Base-by-base conservation (phyloP, 2,888 invertebrate species). In the Eristalinus sepulchralis region DNA sequence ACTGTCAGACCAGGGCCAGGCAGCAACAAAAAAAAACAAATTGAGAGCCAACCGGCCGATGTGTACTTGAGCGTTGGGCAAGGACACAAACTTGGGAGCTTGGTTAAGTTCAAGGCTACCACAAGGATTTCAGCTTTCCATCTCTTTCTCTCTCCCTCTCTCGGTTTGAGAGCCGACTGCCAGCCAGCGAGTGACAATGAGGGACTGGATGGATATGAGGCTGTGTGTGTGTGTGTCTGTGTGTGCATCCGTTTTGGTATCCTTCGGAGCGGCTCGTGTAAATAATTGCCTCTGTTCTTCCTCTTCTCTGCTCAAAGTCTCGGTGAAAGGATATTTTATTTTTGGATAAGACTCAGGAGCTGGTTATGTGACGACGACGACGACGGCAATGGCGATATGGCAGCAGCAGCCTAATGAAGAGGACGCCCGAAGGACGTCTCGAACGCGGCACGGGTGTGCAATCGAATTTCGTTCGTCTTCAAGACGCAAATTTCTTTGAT, bases 81-180 rank as follows among this genome's bases (percentile, higher is more conserved):
- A 86, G 82, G 83, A 86, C 78, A 59, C 78, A 83, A 82, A 86
- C 83, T 78, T 83, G 71, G 47, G 71, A 86, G 86, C 86, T 86
- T 86, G 86, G 83, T 83, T 86, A 86, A 83, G 86, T 86, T 86
- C 86, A 86, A 86, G 86, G 86, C 79, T 86, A 70, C 22, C 71
- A 72, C 66, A 83, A 86, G 78, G 82, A 82, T 86, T 79, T 68
- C 0, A 53, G 55, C 75, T 31, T 80, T 66, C 60, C 59, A 59
- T 62, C 70, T 62, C 34, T 55, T 55, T 27, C 66, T 71, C 13
- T 53, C 13, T 72, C 64, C 9, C 66, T 24, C 59, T 62, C 70
- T 62, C 64, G 59, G 75, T 76, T 27, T n/a, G n/a, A 36, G 27
- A 47, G 36, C 8, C 47, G n/a, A 17, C 17, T 47, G 70, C 47